Conservation (phyloP, 2,888 invertebrate genomes). For the Drosophila meridiana region DNA sequence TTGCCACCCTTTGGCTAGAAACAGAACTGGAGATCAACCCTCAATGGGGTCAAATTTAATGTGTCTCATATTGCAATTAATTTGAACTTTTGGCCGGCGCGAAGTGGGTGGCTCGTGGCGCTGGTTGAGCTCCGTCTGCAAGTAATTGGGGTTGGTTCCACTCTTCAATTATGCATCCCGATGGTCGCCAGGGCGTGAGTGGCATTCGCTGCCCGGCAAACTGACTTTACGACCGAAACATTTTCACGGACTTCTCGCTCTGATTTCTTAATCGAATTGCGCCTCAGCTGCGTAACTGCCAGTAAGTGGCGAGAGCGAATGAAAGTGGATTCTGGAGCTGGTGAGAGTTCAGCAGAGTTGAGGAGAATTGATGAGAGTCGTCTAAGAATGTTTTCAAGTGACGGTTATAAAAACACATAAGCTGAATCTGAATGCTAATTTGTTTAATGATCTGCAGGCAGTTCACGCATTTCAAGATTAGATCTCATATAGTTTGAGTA, state of each 20-base stretch:
- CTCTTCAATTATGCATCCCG: conserved; percentile 36
- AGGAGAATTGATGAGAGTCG: background rate
- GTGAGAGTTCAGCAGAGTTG: background rate
- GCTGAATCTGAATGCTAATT: too few species aligned
- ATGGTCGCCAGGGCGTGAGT: background rate
- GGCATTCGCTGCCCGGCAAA: background rate
- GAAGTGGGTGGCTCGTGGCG: conserved; percentile 27
- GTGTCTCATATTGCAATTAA: conserved; percentile 76
- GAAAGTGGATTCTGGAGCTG: background rate
- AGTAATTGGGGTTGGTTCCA: conserved; percentile 67
- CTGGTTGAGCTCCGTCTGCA: conserved; percentile 48
- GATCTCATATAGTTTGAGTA: too few species aligned
- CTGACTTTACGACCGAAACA: conserved; percentile 2
- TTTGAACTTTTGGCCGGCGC: conserved; percentile 64
- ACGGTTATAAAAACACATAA: too few species aligned
- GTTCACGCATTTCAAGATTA: too few species aligned
- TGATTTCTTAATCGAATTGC: conserved; percentile 8
- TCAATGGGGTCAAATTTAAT: conserved; percentile 72
- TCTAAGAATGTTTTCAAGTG: too few species aligned
- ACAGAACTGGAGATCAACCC: conserved; percentile 13
- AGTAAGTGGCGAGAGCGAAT: background rate
- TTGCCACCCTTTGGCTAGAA: conserved; percentile 18
- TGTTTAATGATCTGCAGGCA: too few species aligned
- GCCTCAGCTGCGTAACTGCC: background rate
- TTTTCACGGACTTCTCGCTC: background rate